These are phyloP conservation scores for Aythya baeri DNA, from an alignment of 2,113 vertebrate genomes.

Conservation along the genomic window DNA sequence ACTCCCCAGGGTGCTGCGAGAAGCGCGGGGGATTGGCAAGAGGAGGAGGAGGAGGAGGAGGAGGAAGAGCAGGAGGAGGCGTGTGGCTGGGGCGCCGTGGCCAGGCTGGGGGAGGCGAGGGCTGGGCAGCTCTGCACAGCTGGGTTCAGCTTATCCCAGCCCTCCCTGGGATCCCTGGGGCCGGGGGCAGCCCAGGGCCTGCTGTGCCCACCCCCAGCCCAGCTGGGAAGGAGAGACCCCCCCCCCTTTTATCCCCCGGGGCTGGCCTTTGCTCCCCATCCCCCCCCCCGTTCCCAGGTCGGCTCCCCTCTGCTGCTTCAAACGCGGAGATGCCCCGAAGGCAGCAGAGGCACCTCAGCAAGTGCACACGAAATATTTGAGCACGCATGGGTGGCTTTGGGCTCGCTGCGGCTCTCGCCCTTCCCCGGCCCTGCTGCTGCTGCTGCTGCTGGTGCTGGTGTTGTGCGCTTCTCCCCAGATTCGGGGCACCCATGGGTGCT, in stretches of 20 bases:
- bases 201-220: background rate
- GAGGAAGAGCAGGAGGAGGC: background rate
- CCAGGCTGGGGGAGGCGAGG: accelerated
- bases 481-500: background rate
- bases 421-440: background rate
- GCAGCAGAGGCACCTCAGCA: slow-evolving; percentile 63
- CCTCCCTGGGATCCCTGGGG: background rate
- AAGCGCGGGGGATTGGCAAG: accelerated
- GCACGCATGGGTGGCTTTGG: slow-evolving; percentile 63
- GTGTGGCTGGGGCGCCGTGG: background rate
- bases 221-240: background rate
- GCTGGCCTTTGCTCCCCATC: slow-evolving; percentile 45
- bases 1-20: background rate
- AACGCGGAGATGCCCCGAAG: slow-evolving; percentile 55
- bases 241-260: background rate
- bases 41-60: background rate
- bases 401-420: background rate
- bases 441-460: background rate
- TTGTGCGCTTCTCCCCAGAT: background rate
- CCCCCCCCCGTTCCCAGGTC: slow-evolving; percentile 36
- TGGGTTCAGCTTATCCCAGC: background rate
- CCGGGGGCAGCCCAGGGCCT: background rate
- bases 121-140: background rate
- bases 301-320: slow-evolving; percentile 39
- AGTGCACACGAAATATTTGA: slow-evolving; percentile 58